Evolutionary conservation across 2,888 invertebrate species (phyloP).

Genomic region (Blera fallax): DNA sequence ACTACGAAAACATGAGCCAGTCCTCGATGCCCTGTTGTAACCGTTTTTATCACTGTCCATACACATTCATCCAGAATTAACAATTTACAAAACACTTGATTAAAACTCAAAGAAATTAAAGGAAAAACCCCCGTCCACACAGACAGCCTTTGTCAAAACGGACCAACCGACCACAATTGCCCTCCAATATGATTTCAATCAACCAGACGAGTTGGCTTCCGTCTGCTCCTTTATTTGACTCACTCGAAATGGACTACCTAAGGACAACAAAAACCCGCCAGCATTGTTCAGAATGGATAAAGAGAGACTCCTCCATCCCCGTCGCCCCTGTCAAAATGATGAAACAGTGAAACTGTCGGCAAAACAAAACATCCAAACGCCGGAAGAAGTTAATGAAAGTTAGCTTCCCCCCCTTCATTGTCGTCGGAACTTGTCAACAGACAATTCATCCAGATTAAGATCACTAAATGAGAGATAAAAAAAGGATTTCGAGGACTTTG

Average conservation of each 20-base stretch:
- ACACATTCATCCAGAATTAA: too few relatives aligned
- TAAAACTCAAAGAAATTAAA: neutral
- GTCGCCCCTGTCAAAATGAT: conserved; percentile 45
- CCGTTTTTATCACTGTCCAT: too few relatives aligned
- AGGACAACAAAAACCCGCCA: neutral
- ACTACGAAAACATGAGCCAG: too few relatives aligned
- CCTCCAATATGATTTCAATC: conserved; percentile 55
- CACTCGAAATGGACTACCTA: conserved; percentile 8
- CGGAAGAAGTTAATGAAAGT: conserved; percentile 62
- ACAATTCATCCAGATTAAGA: conserved; percentile 67
- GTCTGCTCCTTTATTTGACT: conserved; percentile 21
- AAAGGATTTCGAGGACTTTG: conserved; percentile 46
- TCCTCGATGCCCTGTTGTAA: too few relatives aligned
- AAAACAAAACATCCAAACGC: conserved; percentile 58
- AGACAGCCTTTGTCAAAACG: neutral
- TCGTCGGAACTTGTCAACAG: conserved; percentile 60
- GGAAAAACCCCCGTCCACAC: neutral
- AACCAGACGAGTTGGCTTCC: conserved; percentile 35
- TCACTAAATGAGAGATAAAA: conserved; percentile 36
- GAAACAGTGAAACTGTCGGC: conserved; percentile 39
- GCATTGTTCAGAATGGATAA: conserved; percentile 34
- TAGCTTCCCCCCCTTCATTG: conserved; percentile 28
- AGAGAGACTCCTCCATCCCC: conserved; percentile 8
- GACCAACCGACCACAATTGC: conserved; percentile 6
- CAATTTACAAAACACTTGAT: neutral